Conservation (phyloP, 1,140 invertebrate species). For the Sarcophaga peregrina region DNA sequence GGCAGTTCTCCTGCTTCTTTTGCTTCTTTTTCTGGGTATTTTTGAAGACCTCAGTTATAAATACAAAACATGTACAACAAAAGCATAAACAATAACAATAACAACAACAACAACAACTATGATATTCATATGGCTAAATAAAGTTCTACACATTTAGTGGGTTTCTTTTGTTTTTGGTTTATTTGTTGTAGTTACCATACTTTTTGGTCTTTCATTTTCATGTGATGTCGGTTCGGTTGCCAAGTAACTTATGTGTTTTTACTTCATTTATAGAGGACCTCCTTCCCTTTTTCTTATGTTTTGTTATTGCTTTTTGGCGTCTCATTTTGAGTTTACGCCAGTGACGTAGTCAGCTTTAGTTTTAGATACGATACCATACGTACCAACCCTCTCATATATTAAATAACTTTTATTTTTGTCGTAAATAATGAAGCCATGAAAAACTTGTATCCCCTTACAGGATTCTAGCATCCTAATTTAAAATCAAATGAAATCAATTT, state of each 20-base stretch:
- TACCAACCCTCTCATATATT: too few species aligned
- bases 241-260: conserved; percentile 9
- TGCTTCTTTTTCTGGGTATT: neutral
- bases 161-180: neutral
- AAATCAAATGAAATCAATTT: too few species aligned
- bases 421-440: too few species aligned
- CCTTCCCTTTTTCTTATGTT: neutral
- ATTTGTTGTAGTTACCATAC: neutral
- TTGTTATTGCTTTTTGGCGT: neutral
- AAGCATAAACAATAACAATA: neutral
- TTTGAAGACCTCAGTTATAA: conserved; percentile 5
- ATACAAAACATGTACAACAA: conserved; percentile 2
- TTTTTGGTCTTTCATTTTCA: neutral
- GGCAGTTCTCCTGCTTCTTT: too few species aligned
- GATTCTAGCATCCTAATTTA: too few species aligned
- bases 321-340: neutral
- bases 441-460: too few species aligned
- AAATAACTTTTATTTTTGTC: too few species aligned
- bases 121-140: neutral
- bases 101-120: neutral
- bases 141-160: conserved; percentile 2
- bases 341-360: neutral
- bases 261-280: neutral
- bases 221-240: neutral
- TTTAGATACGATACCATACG: too few species aligned